These are phyloP conservation scores for Lasioglossum figueresi DNA, from an alignment of 2,888 invertebrate species.

Conservation along the genomic window DNA sequence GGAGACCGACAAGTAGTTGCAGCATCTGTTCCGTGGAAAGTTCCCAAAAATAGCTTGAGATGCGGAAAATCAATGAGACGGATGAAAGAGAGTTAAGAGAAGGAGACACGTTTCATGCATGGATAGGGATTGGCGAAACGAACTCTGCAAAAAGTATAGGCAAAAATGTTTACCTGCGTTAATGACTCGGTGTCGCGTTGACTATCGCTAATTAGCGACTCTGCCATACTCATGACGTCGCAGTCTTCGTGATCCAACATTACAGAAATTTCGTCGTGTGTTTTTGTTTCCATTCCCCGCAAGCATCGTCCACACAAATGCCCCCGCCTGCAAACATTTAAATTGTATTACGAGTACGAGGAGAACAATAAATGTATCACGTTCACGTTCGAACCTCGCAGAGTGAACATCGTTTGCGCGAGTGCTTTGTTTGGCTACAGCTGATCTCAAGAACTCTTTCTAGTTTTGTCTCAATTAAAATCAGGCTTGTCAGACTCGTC, in stretches of 20 bases:
- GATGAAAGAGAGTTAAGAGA: conserved; percentile 23
- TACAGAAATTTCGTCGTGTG: conserved; percentile 87
- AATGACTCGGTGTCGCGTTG: conserved; percentile 73
- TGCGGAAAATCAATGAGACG: conserved; percentile 1
- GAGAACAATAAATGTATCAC: neutral
- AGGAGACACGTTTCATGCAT: conserved; percentile 40
- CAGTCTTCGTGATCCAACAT: conserved; percentile 90
- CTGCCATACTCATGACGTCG: conserved; percentile 89
- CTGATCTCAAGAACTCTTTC: too few relatives aligned
- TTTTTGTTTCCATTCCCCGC: conserved; percentile 86
- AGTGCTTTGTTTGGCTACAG: too few relatives aligned
- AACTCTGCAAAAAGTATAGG: neutral
- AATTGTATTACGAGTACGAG: neutral
- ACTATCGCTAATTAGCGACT: conserved; percentile 78
- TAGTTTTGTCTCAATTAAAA: too few relatives aligned
- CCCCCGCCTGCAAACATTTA: conserved; percentile 87
- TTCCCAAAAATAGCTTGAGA: neutral
- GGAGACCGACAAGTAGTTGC: neutral
- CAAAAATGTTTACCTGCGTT: conserved; percentile 73
- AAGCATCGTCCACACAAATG: conserved; percentile 93
- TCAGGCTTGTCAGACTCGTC: too few relatives aligned
- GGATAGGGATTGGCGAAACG: neutral
- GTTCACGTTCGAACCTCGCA: too few relatives aligned
- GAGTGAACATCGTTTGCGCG: too few relatives aligned
- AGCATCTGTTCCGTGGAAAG: neutral